A percentile compares a stretch with the other conserved stretches of the same genome.
Evolutionary conservation across 1,140 invertebrate species (phyloP).

Genomic region (Venturia canescens): DNA sequence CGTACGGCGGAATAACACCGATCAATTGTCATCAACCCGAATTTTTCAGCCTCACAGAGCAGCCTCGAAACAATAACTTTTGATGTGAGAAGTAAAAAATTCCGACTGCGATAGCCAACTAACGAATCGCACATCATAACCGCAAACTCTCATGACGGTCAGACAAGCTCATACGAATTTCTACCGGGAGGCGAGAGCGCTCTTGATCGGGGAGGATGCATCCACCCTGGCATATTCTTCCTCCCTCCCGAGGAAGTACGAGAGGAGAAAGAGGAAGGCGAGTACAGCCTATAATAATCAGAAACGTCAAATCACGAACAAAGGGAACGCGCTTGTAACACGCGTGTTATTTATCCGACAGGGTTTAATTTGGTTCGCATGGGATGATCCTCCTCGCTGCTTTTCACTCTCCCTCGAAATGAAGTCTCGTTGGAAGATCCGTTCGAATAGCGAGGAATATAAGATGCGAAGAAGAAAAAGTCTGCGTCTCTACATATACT

Average conservation of each 20-base stretch:
- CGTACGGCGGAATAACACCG: no score
- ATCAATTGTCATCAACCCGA: no score
- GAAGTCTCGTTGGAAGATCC: slow-evolving; percentile 18
- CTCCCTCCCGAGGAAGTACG: not conserved
- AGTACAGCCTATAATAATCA: slow-evolving; percentile 63
- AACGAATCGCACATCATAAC: not conserved
- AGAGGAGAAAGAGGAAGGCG: slow-evolving; percentile 26
- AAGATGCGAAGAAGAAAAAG: not conserved
- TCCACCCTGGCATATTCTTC: slow-evolving; percentile 20
- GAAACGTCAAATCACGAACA: slow-evolving; percentile 73
- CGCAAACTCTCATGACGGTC: not conserved
- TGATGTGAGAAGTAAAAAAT: not conserved
- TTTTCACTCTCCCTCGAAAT: not conserved
- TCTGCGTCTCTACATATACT: slow-evolving; percentile 26
- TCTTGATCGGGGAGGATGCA: slow-evolving; percentile 28
- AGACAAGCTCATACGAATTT: not conserved
- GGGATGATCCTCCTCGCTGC: slow-evolving; percentile 67
- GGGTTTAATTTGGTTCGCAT: slow-evolving; percentile 75
- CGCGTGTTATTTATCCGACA: slow-evolving; percentile 75
- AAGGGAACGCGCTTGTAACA: slow-evolving; percentile 60
- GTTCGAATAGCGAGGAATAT: slow-evolving; percentile 28
- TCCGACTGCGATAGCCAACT: not conserved
- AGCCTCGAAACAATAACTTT: no score
- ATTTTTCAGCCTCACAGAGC: not conserved
- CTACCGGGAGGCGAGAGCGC: not conserved